These are phyloP conservation scores for Clarias laeviceps DNA, from an alignment of 2,797 vertebrate species.

Conservation along the genomic window DNA sequence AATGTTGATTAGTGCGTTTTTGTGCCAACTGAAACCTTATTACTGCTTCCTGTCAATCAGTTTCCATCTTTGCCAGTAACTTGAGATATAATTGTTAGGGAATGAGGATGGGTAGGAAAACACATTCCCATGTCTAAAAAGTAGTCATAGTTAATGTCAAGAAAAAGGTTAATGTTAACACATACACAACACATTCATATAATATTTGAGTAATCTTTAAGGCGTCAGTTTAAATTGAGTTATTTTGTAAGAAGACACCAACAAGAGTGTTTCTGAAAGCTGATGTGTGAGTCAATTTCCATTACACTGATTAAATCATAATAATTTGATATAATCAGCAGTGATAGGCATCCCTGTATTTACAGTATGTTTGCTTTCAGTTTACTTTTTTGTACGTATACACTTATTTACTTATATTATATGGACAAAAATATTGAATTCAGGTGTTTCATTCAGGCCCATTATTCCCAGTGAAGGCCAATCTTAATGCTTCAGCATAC, in stretches of 20 bases:
- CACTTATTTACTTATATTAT: no score
- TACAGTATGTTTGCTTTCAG: neutral
- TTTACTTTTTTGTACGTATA: no score
- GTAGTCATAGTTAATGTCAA: no score
- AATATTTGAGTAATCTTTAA: neutral
- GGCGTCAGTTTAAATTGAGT: neutral
- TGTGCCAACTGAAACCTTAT: conserved; percentile 15
- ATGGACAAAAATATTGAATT: no score
- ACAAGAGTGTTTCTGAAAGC: neutral
- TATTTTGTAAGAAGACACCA: neutral
- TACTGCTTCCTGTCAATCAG: conserved; percentile 4
- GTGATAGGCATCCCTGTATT: neutral
- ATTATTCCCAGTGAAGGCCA: no score
- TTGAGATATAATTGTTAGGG: conserved; percentile 1
- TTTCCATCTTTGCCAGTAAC: conserved; percentile 1
- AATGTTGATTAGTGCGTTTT: conserved; percentile 44
- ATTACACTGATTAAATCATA: neutral
- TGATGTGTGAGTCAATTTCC: neutral
- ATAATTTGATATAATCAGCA: conserved; percentile 7
- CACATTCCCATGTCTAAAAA: neutral
- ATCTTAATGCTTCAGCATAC: no score
- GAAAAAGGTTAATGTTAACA: neutral
- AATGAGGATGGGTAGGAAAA: conserved; percentile 41
- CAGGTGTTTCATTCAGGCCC: no score
- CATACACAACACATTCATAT: neutral